These are phyloP conservation scores for Deilephila elpenor DNA, from an alignment of 2,888 invertebrate species.

Conservation along the genomic window DNA sequence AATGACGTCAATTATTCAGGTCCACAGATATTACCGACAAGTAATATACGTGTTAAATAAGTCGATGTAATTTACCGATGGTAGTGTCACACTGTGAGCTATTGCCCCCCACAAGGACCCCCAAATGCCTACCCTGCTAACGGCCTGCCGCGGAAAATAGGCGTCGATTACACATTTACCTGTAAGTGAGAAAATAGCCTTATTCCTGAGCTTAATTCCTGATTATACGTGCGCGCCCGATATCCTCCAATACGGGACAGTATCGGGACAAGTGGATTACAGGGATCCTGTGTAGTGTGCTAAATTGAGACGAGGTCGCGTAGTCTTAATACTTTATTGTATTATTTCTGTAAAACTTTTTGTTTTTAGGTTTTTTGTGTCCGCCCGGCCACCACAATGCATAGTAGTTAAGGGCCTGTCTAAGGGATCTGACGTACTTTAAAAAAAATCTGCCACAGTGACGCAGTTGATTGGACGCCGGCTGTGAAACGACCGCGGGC, in stretches of 20 bases:
- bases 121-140: conserved; percentile 10
- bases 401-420: too few species aligned
- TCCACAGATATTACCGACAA: too few species aligned
- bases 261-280: conserved; percentile 24
- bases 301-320: neutral
- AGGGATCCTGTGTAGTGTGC: conserved; percentile 8
- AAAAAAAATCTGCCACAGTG: too few species aligned
- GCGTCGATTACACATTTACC: conserved; percentile 32
- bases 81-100: neutral
- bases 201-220: conserved; percentile 27
- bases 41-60: too few species aligned
- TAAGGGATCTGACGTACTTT: too few species aligned
- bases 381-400: too few species aligned
- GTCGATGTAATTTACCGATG: neutral
- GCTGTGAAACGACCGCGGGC: too few species aligned
- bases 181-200: conserved; percentile 32
- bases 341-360: neutral
- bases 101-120: neutral
- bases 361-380: neutral
- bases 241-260: conserved; percentile 7
- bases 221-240: conserved; percentile 19
- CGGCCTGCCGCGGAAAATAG: conserved; percentile 30
- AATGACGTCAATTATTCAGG: too few species aligned
- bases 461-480: too few species aligned
- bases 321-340: neutral